Evolutionary conservation across 2,888 invertebrate species (phyloP).

Genomic region (Terebella lapidaria): DNA sequence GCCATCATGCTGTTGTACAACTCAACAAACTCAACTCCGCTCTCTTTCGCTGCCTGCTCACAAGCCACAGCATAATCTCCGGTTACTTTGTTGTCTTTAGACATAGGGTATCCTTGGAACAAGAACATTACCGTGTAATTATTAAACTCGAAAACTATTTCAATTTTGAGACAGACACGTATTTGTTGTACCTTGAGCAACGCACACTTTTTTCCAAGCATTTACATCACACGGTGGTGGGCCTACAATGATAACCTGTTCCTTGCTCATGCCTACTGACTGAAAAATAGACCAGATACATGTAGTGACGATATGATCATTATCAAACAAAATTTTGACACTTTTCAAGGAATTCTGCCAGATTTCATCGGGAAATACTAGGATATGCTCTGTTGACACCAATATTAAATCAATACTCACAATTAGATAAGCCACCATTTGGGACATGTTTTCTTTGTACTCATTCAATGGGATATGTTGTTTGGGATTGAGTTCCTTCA

Average conservation of each 20-base stretch:
- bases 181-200: too few relatives aligned
- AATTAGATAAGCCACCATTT: not conserved
- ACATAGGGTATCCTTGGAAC: not conserved
- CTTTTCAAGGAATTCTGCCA: too few relatives aligned
- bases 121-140: too few relatives aligned
- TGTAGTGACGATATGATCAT: too few relatives aligned
- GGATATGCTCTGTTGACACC: too few relatives aligned
- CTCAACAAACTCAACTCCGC: not conserved
- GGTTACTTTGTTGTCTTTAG: not conserved
- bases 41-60: not conserved
- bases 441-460: not conserved
- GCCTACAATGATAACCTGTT: not conserved
- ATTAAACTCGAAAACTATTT: too few relatives aligned
- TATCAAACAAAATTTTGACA: too few relatives aligned
- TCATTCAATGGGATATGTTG: not conserved
- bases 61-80: not conserved
- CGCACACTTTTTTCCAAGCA: not conserved
- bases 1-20: not conserved
- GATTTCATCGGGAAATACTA: too few relatives aligned
- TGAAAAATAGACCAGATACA: too few relatives aligned
- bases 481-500: not conserved
- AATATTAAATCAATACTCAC: too few relatives aligned
- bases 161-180: too few relatives aligned
- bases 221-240: not conserved
- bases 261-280: not conserved